Evolutionary conservation across 2,113 vertebrate genomes (phyloP).

Genomic region (Thymallus thymallus): DNA sequence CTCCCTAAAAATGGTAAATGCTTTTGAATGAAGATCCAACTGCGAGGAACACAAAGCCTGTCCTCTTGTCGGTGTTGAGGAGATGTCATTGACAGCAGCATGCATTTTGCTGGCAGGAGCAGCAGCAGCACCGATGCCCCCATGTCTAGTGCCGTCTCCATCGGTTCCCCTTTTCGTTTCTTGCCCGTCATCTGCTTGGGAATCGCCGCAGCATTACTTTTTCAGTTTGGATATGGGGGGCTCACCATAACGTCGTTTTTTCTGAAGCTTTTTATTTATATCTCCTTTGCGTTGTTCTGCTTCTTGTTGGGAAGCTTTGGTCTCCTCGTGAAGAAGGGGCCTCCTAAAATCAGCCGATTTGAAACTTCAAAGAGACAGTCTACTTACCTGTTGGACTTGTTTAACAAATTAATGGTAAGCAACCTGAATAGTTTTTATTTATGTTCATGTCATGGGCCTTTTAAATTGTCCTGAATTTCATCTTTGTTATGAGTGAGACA

Average conservation of each 20-base stretch:
- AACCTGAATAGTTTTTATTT: not conserved
- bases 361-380: conserved; percentile 52
- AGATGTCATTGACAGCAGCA: conserved; percentile 62
- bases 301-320: conserved; percentile 72
- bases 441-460: not conserved
- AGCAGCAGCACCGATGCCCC: conserved; percentile 54
- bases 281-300: conserved; percentile 75
- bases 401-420: conserved; percentile 75
- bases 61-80: conserved; percentile 42
- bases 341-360: conserved; percentile 68
- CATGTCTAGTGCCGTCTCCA: conserved; percentile 54
- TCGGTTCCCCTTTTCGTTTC: conserved; percentile 59
- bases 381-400: conserved; percentile 57
- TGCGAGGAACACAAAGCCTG: conserved; percentile 38
- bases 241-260: conserved; percentile 74
- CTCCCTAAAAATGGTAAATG: not conserved
- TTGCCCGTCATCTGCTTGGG: conserved; percentile 69
- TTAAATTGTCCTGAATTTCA: not conserved
- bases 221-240: conserved; percentile 73
- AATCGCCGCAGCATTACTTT: conserved; percentile 67
- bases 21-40: conserved; percentile 38
- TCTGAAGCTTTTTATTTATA: conserved; percentile 75
- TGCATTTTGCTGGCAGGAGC: conserved; percentile 65
- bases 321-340: conserved; percentile 70
- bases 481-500: too few relatives aligned